Evolutionary conservation across 2,888 invertebrate genomes (phyloP).

Genomic region (Hybos culiciformis): DNA sequence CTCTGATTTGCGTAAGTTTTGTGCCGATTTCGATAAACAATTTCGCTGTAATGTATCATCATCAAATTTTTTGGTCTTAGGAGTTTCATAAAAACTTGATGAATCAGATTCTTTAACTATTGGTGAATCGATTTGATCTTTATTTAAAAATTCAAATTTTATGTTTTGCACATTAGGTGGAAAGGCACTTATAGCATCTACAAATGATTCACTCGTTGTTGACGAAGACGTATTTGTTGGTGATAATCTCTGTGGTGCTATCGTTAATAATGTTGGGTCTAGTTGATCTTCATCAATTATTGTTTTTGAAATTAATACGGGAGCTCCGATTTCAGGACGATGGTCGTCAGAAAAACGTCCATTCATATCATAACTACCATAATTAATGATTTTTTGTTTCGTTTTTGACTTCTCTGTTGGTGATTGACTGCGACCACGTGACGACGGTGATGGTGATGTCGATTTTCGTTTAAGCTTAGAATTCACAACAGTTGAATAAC

Average conservation of each 20-base stretch:
- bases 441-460: slow-evolving; percentile 7
- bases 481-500: slow-evolving; percentile 31
- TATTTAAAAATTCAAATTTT: slow-evolving; percentile 15
- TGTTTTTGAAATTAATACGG: slow-evolving; percentile 33
- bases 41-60: slow-evolving; percentile 12
- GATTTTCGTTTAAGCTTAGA: slow-evolving; percentile 28
- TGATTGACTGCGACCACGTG: slow-evolving; percentile 18
- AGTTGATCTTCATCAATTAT: slow-evolving; percentile 30
- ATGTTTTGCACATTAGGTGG: slow-evolving; percentile 16
- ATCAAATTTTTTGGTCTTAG: slow-evolving; percentile 11
- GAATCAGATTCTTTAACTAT: slow-evolving; percentile 5
- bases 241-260: slow-evolving; percentile 3
- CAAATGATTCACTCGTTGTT: slow-evolving; percentile 30
- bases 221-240: slow-evolving; percentile 18
- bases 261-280: slow-evolving; percentile 17
- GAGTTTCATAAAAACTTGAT: slow-evolving; percentile 17
- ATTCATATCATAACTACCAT: slow-evolving; percentile 35
- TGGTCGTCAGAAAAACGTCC: slow-evolving; percentile 32
- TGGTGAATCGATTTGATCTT: slow-evolving; percentile 12
- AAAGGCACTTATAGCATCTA: slow-evolving; percentile 28
- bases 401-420: slow-evolving; percentile 16
- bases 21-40: slow-evolving; percentile 28
- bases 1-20: slow-evolving; percentile 30
- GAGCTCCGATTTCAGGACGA: slow-evolving; percentile 33
- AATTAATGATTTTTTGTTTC: slow-evolving; percentile 22